Conservation (phyloP, 2,113 vertebrate genomes). For the Lophochroa leadbeateri region DNA sequence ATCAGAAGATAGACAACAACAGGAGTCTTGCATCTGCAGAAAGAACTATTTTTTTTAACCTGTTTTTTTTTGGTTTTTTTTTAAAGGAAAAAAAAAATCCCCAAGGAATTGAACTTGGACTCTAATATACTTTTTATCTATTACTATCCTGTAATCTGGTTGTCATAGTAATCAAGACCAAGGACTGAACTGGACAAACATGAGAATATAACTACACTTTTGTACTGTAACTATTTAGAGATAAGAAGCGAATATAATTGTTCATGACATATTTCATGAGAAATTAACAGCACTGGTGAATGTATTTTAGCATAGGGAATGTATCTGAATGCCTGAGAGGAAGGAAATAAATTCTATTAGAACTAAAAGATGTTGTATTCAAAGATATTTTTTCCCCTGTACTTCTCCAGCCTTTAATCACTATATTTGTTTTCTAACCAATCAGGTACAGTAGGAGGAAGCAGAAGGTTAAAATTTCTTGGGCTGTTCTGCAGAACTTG, state of each 20-base stretch:
- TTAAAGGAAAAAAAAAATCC: fast-evolving
- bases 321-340: not conserved
- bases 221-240: not conserved
- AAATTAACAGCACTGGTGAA: not conserved
- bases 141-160: not conserved
- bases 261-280: conserved; percentile 10
- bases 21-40: not conserved
- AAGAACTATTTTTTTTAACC: not conserved
- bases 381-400: not conserved
- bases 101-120: not conserved
- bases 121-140: not conserved
- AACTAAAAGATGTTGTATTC: not conserved
- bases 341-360: not conserved
- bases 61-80: not conserved
- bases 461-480: not conserved
- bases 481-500: not conserved
- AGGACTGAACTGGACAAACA: not conserved
- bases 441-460: not conserved
- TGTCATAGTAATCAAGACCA: not conserved
- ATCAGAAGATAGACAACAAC: not conserved
- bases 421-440: not conserved
- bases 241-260: conserved; percentile 12
- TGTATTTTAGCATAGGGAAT: not conserved
- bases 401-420: not conserved
- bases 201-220: not conserved